These are phyloP conservation scores for Danio kyathit DNA, from an alignment of 2,797 vertebrate genomes.

Conservation along the genomic window DNA sequence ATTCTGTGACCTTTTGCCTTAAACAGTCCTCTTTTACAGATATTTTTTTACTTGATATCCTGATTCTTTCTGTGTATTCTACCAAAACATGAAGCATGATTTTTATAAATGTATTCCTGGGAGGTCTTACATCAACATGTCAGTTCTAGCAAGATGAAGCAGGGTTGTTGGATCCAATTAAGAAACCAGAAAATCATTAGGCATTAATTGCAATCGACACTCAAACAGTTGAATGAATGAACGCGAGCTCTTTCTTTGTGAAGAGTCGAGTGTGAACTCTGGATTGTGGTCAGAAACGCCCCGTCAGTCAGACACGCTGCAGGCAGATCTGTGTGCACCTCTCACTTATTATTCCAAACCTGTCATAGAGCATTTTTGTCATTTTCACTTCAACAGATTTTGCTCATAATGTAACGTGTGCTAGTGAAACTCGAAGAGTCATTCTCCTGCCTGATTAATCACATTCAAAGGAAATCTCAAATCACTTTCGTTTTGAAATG, in stretches of 20 bases:
- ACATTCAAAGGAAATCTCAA: too few relatives aligned
- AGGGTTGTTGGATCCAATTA: background rate
- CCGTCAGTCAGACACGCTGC: background rate
- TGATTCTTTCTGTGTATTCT: too few relatives aligned
- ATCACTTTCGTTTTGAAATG: too few relatives aligned
- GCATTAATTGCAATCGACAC: background rate
- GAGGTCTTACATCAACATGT: background rate
- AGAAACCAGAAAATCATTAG: background rate
- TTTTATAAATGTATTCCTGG: background rate
- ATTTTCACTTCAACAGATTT: background rate
- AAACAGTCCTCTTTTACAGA: too few relatives aligned
- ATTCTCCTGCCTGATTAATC: background rate
- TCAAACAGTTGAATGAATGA: background rate
- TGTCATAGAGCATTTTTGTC: slow-evolving; percentile 35
- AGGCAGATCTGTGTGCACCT: background rate
- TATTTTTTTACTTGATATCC: too few relatives aligned
- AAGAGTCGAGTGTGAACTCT: slow-evolving; percentile 6
- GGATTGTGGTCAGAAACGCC: slow-evolving; percentile 1
- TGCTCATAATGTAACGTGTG: background rate
- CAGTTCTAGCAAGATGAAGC: background rate
- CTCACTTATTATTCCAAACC: background rate
- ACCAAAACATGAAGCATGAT: background rate
- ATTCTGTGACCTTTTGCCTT: too few relatives aligned
- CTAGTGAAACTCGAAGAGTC: background rate
- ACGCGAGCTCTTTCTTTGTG: background rate